Conservation (phyloP, 2,888 invertebrate species). For the Idaea aversata region DNA sequence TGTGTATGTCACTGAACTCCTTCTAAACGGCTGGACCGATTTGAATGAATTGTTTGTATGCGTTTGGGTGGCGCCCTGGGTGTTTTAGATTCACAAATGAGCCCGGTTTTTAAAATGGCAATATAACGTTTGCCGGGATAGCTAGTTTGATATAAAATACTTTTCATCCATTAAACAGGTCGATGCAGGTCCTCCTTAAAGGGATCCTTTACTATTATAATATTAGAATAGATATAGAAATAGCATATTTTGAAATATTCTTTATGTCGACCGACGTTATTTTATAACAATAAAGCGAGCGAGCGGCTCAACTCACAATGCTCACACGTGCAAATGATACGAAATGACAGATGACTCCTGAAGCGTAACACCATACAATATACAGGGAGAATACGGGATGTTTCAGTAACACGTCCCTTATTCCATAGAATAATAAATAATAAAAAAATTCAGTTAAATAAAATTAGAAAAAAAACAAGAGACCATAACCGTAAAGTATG, state of each 20-base stretch:
- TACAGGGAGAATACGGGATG: background rate
- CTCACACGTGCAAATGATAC: conserved; percentile 28
- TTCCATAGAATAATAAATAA: background rate
- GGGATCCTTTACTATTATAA: too few relatives aligned
- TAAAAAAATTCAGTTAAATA: background rate
- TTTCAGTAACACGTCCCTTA: background rate
- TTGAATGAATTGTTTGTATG: too few relatives aligned
- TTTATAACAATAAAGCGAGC: conserved; percentile 4
- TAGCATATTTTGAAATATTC: background rate
- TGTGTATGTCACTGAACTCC: too few relatives aligned
- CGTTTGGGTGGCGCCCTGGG: too few relatives aligned
- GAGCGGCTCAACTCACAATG: conserved; percentile 8
- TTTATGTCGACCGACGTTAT: background rate
- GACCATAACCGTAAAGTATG: too few relatives aligned
- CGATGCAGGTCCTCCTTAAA: too few relatives aligned
- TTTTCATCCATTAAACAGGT: too few relatives aligned
- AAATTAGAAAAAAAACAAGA: background rate
- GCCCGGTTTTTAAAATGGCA: too few relatives aligned
- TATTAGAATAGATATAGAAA: background rate
- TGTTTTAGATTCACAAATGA: too few relatives aligned
- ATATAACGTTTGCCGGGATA: too few relatives aligned
- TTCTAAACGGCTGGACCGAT: too few relatives aligned
- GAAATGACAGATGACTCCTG: conserved; percentile 29
- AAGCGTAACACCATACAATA: conserved; percentile 11
- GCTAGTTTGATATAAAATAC: too few relatives aligned